Evolutionary conservation across 1,140 invertebrate genomes (phyloP).

Genomic region (Teleogryllus occipitalis): DNA sequence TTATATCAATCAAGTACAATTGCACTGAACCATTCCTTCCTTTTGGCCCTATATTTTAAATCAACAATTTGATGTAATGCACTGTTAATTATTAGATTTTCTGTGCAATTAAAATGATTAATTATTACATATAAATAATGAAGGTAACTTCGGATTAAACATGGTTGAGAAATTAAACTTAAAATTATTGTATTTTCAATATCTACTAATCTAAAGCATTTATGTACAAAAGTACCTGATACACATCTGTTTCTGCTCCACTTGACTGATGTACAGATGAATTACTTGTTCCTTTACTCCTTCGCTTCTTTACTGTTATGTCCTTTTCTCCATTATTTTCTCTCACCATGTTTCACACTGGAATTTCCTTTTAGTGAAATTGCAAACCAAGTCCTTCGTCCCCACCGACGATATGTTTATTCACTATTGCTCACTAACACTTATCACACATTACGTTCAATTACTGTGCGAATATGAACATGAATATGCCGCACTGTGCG

Average conservation of each 20-base stretch:
- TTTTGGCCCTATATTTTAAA: too few species aligned
- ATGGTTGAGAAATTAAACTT: neutral
- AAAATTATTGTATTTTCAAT: neutral
- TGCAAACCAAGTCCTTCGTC: too few species aligned
- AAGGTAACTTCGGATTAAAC: neutral
- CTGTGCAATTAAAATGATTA: neutral
- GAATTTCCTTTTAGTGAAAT: too few species aligned
- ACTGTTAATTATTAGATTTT: neutral
- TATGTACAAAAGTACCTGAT: neutral
- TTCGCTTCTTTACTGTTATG: neutral
- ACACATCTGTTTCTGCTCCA: neutral
- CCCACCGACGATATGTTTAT: too few species aligned
- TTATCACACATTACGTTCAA: too few species aligned
- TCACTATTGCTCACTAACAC: too few species aligned
- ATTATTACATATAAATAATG: too few species aligned
- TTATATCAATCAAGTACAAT: neutral
- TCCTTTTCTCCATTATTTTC: neutral
- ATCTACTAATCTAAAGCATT: neutral
- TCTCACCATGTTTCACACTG: neutral
- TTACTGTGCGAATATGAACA: too few species aligned
- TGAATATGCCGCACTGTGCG: too few species aligned
- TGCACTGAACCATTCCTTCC: too few species aligned
- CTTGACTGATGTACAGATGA: neutral
- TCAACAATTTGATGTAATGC: too few species aligned
- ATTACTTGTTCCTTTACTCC: neutral